A percentile compares a stretch with the other conserved stretches of the same genome.
These are phyloP conservation scores for Rhinoderma darwinii DNA, from an alignment of 2,113 vertebrate species.

Conservation along the genomic window DNA sequence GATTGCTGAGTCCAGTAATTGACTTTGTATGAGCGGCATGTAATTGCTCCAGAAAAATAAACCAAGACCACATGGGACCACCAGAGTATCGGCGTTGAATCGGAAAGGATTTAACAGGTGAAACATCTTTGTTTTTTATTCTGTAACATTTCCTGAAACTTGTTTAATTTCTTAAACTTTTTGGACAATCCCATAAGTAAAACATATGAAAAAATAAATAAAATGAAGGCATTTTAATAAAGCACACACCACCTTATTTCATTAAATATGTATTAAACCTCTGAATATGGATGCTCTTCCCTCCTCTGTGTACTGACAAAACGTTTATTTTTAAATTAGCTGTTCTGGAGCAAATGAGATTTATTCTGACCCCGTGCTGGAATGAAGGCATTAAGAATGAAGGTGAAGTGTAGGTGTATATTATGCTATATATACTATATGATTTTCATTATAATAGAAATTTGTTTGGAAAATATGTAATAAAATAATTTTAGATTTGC, in stretches of 20 bases:
- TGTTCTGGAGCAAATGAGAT: slow-evolving; percentile 13
- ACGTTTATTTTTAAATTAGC: slow-evolving; percentile 44
- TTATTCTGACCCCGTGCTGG: slow-evolving; percentile 33
- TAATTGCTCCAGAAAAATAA: too few relatives aligned
- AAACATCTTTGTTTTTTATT: too few relatives aligned
- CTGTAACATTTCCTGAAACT: too few relatives aligned
- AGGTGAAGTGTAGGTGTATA: slow-evolving; percentile 17
- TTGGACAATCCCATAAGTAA: slow-evolving; percentile 9
- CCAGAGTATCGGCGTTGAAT: too few relatives aligned
- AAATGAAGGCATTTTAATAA: slow-evolving; percentile 30
- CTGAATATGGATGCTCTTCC: slow-evolving; percentile 33
- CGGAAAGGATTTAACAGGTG: too few relatives aligned
- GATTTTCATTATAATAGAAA: not conserved
- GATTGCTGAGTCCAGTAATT: too few relatives aligned
- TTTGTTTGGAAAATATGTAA: not conserved
- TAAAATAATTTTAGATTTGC: not conserved
- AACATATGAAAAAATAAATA: not conserved
- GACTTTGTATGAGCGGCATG: too few relatives aligned
- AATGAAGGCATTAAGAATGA: slow-evolving; percentile 8
- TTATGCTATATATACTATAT: not conserved
- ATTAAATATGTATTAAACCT: slow-evolving; percentile 41
- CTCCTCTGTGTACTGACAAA: slow-evolving; percentile 14
- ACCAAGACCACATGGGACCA: too few relatives aligned
- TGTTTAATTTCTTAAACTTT: too few relatives aligned
- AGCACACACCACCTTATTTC: slow-evolving; percentile 2